A percentile compares a stretch with the other conserved stretches of the same genome.
Conservation (phyloP, 2,888 invertebrate species). For the Elysia crispata region DNA sequence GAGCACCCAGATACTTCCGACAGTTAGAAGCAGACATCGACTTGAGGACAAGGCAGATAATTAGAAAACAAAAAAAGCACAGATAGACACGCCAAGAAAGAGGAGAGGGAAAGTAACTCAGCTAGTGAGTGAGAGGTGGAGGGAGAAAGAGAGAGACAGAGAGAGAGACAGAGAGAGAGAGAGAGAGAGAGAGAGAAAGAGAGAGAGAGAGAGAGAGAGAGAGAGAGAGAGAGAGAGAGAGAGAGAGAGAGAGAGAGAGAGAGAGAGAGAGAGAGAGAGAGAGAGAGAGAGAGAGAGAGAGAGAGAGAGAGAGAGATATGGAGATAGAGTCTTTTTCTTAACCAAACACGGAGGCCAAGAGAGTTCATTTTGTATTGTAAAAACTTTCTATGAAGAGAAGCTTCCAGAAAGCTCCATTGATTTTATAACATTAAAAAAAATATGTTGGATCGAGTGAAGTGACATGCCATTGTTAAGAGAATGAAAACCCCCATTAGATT, state of each 20-base stretch:
- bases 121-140: background rate
- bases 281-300: constrained; percentile 24
- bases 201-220: background rate
- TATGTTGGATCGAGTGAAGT: too few relatives aligned
- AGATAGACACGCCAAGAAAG: background rate
- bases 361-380: too few relatives aligned
- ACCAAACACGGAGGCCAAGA: too few relatives aligned
- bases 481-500: too few relatives aligned
- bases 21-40: background rate
- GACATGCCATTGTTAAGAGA: too few relatives aligned
- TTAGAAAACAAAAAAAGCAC: background rate
- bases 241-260: constrained; percentile 31
- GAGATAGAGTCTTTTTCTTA: too few relatives aligned
- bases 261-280: constrained; percentile 18
- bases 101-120: background rate
- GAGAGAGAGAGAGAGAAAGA: background rate
- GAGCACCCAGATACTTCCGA: too few relatives aligned
- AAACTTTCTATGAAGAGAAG: too few relatives aligned
- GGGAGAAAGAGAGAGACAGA: constrained; percentile 6
- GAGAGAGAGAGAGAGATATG: too few relatives aligned
- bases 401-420: too few relatives aligned
- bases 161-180: background rate
- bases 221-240: constrained; percentile 12
- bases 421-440: too few relatives aligned
- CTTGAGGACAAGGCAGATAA: background rate